Evolutionary conservation across 2,113 vertebrate species (phyloP), one percentile per base, ranked within the genome.

Genomic region (Lophius piscatorius): DNA sequence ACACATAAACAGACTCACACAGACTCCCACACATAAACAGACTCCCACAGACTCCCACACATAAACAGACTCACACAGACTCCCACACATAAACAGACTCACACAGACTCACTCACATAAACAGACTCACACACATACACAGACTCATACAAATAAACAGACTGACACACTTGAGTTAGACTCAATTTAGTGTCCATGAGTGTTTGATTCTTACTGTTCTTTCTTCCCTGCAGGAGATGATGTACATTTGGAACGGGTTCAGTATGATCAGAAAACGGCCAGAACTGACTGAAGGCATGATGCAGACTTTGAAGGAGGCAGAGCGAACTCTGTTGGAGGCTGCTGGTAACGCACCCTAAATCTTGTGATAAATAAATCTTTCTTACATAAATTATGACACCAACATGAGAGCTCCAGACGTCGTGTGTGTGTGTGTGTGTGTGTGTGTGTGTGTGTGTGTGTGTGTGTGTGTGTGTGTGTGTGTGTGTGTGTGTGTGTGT

Each of bases 221-320:
- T 8, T 31, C 14, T 47, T n/a, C 24, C 0, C 71, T 81, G 9
- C 60, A 92, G 92, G 92, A 93, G 78, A 94, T 94, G 91, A 93
- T 94, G 92, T 94, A 93, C 83, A 92, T 94, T 87, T 94, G 93
- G 92, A 92, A 93, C 13, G 92, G 92, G 14, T 94, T 93, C 69
- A 86, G 90, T 5, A 89, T 94, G 79, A 90, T 93, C 73, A 89
- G 83, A 26, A 92, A 86, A 17, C 78, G 74, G 2, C 80, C 86
- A 0, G 85, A 90, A 64, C 79, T 94, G 58, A 93, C 91, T 0
- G 87, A 88, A 14, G 91, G 88, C 21, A 89, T 93, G 71, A 68
- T 93, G 86, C 80, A 90, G 75, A 92, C 90, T 2, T 57, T 94
- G 41, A 63, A 75, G 51, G 85, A 87, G 45, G 91, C 90, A 2